These are phyloP conservation scores for Aporophyla nigra DNA, from an alignment of 2,888 invertebrate species.

Conservation along the genomic window DNA sequence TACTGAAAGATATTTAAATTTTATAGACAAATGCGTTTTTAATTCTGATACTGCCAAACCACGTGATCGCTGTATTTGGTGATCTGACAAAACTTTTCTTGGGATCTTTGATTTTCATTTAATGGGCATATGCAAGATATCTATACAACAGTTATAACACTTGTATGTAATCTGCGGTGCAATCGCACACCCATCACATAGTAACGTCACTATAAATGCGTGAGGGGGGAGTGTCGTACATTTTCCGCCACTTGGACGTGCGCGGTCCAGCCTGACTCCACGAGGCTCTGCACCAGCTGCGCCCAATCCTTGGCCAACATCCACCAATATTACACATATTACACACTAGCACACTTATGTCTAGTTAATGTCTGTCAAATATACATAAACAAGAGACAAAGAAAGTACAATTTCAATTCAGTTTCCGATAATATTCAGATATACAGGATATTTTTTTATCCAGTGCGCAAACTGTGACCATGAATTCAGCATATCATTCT, in stretches of 20 bases:
- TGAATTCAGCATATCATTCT: too few species aligned
- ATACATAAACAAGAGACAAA: slow-evolving; percentile 2
- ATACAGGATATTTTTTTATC: too few species aligned
- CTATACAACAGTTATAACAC: background rate
- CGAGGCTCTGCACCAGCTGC: slow-evolving; percentile 96
- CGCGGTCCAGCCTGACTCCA: slow-evolving; percentile 96
- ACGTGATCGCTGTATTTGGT: background rate
- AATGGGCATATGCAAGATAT: background rate
- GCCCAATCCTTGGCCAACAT: slow-evolving; percentile 94
- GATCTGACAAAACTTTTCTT: too few species aligned
- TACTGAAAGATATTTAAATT: too few species aligned
- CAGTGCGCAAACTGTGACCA: too few species aligned
- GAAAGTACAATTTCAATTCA: background rate
- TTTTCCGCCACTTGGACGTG: slow-evolving; percentile 94
- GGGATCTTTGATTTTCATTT: background rate
- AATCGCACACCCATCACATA: slow-evolving; percentile 61
- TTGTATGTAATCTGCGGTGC: slow-evolving; percentile 35
- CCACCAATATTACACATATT: slow-evolving; percentile 87
- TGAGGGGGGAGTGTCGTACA: slow-evolving; percentile 84
- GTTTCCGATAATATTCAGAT: background rate
- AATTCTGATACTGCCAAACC: background rate
- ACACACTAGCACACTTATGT: slow-evolving; percentile 66
- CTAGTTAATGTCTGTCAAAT: slow-evolving; percentile 59
- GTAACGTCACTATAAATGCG: slow-evolving; percentile 70
- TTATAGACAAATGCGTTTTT: background rate